phyloP scores from a whole-genome alignment of 2,797 vertebrate species.

The Microhierax caerulescens region DNA sequence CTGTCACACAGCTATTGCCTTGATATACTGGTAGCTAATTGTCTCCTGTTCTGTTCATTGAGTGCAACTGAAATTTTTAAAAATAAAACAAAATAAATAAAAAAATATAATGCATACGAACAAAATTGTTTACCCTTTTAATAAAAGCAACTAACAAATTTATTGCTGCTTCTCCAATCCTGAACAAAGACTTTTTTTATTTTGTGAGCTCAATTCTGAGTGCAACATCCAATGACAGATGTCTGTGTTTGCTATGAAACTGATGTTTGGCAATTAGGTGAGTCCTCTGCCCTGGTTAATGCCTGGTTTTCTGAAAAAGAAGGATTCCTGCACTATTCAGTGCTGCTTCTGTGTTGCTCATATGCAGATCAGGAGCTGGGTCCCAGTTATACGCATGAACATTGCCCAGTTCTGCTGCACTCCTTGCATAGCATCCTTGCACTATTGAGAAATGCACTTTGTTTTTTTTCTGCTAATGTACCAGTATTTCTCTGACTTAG shows the following conservation, averaged over 20 bases:
- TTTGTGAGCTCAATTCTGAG: neutral
- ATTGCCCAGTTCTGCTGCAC: neutral
- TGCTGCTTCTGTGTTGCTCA: neutral
- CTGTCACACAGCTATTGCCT: neutral
- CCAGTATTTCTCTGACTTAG: neutral
- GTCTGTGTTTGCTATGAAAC: neutral
- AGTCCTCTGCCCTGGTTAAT: neutral
- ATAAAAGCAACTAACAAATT: neutral
- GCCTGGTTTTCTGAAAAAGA: neutral
- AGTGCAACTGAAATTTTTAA: neutral
- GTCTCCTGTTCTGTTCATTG: neutral
- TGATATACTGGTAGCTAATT: neutral
- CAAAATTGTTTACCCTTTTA: neutral
- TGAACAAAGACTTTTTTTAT: neutral
- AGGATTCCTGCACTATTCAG: neutral
- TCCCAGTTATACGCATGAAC: neutral
- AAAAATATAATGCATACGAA: neutral
- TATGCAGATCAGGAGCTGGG: neutral
- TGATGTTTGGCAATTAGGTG: neutral
- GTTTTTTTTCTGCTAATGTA: neutral
- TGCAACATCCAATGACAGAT: neutral
- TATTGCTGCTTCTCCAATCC: neutral
- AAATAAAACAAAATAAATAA: neutral
- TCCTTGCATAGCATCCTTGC: neutral
- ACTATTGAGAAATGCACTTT: neutral